phyloP scores from a whole-genome alignment of 1,140 invertebrate species.

The Drosophila miranda region DNA sequence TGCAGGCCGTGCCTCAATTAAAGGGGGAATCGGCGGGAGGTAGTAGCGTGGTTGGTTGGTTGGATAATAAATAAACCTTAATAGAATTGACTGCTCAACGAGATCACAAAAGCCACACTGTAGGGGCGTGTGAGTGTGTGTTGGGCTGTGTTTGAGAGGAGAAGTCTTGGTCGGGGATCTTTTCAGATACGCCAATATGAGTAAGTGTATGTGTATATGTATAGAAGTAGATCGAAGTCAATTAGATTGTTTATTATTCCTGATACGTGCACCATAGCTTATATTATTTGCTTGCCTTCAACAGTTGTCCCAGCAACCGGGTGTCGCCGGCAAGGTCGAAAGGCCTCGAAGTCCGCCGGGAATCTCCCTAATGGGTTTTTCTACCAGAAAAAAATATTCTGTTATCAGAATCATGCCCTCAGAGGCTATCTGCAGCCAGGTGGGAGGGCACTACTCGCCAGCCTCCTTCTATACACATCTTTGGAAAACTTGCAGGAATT shows the following conservation, averaged over 20 bases:
- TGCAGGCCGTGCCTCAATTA: slow-evolving; percentile 9
- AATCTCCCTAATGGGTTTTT: slow-evolving; percentile 26
- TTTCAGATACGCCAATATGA: not conserved
- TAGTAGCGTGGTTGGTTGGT: slow-evolving; percentile 16
- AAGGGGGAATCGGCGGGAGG: not conserved
- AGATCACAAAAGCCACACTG: slow-evolving; percentile 6
- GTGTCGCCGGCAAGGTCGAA: slow-evolving; percentile 18
- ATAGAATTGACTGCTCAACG: slow-evolving; percentile 15
- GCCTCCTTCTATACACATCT: too few species aligned
- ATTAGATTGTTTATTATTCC: slow-evolving; percentile 27
- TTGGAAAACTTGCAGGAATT: too few species aligned
- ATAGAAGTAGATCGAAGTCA: slow-evolving; percentile 8
- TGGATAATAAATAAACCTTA: slow-evolving; percentile 23
- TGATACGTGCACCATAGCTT: not conserved
- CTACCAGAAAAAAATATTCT: not conserved
- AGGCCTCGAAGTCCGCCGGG: slow-evolving; percentile 14
- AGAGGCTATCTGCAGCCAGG: slow-evolving; percentile 33
- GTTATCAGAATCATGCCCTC: slow-evolving; percentile 19
- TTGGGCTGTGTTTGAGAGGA: too few species aligned
- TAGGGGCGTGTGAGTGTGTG: too few species aligned
- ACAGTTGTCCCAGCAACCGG: too few species aligned
- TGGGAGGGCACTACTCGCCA: not conserved
- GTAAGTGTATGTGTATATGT: not conserved
- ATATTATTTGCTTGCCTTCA: not conserved
- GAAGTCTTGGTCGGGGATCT: slow-evolving; percentile 13